Conservation (phyloP, 2,888 invertebrate genomes). For the Eristalis tenax region DNA sequence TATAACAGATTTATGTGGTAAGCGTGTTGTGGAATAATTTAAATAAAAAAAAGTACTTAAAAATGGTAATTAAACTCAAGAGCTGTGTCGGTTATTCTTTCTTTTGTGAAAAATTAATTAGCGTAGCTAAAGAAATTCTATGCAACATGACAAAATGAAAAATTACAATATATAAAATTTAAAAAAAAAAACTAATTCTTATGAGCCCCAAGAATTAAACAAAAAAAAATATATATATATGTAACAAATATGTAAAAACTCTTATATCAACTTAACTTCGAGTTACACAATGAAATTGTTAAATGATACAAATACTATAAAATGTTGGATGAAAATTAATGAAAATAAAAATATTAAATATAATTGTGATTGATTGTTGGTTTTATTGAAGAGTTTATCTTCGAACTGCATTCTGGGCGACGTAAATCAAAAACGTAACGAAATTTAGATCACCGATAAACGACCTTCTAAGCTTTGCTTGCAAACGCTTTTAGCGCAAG, state of each 20-base stretch:
- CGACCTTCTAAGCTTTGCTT: no score
- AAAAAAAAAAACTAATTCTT: slow-evolving; percentile 72
- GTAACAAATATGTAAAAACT: neutral
- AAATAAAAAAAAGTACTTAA: neutral
- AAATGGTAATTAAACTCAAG: slow-evolving; percentile 19
- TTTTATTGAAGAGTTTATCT: neutral
- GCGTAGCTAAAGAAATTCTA: neutral
- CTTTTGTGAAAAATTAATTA: neutral
- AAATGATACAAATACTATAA: slow-evolving; percentile 14
- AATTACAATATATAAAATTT: neutral
- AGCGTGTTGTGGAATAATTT: slow-evolving; percentile 5
- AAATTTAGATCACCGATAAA: no score
- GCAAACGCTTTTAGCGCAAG: no score
- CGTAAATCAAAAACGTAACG: no score
- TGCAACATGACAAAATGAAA: neutral
- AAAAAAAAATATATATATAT: neutral
- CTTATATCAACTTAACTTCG: slow-evolving; percentile 4
- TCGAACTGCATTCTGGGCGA: no score
- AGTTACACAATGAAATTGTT: neutral
- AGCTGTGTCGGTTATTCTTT: slow-evolving; percentile 35
- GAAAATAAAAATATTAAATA: slow-evolving; percentile 21
- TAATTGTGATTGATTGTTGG: slow-evolving; percentile 18
- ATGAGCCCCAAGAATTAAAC: slow-evolving; percentile 76
- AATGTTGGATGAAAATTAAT: slow-evolving; percentile 55
- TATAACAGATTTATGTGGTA: neutral